Base-by-base conservation (phyloP, 2,797 vertebrate genomes). In the Aselliscus stoliczkanus region DNA sequence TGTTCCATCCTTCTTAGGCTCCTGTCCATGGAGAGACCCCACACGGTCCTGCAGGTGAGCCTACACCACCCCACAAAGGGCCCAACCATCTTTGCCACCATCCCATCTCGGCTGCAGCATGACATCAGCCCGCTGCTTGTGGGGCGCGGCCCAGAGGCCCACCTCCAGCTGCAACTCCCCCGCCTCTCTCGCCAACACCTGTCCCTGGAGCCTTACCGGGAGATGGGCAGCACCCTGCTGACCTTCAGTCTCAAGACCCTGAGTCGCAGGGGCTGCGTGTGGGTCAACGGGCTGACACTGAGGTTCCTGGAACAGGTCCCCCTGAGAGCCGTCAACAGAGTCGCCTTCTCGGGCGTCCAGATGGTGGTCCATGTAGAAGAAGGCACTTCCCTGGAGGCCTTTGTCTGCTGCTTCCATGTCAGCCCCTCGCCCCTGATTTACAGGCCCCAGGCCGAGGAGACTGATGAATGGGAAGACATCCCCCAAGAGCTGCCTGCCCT, bases 61-160 rank as follows among this genome's bases (percentile, higher is more conserved):
- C 97, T 97, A 89, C 37, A 95, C 79, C 96, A 88, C 85, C 96
- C 97, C 13, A 75, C 29, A 0, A 31, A 34, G 5, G 95, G 88
- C 85, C 79, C 65, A 4, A 83, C 89, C 39, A 31, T 84, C 87
- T 98, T 98, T 87, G 37, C 96, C 97, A 92, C 23, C 2, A 39
- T 98, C 69, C 97, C 97, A 20, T 56, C 10, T 9, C 76, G 64
- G 91, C 89, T 97, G 90, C 93, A 94, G 56, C 96, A 93, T 0
- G 31, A 96, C 95, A 64, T 94, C 96, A 97, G 96, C 94, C 97
- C 93, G 1, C 88, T 97, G 73, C 93, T 98, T 80, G 21, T 96
- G 15, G 97, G 96, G 73, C 77, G 79, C 67, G 94, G 97, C 56
- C 77, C 0, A 0, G 70, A 94, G 0, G 1, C 88, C 56, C 92